These are phyloP conservation scores for Arbacia lixula DNA, from an alignment of 53 echinoderm and acorn worm genomes.

Conservation along the genomic window DNA sequence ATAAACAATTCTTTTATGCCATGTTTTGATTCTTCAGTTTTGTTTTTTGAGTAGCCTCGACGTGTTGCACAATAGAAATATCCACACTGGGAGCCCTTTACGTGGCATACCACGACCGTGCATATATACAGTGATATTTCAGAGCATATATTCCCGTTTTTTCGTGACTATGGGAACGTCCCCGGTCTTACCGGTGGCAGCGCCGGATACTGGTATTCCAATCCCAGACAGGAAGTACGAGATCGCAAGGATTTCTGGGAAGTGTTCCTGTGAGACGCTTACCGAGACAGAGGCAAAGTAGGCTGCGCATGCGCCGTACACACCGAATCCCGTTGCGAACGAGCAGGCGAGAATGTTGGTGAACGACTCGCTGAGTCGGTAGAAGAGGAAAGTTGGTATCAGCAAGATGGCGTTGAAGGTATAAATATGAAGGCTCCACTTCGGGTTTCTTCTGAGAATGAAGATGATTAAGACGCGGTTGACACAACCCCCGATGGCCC, in stretches of 20 bases:
- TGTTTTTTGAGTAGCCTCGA: too few relatives aligned
- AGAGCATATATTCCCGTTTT: too few relatives aligned
- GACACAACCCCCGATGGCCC: constrained; percentile 21
- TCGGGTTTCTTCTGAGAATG: neutral
- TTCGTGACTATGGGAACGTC: too few relatives aligned
- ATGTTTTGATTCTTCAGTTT: too few relatives aligned
- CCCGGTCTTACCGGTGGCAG: constrained; percentile 21
- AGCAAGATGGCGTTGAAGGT: neutral
- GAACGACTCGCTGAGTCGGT: neutral
- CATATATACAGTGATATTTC: too few relatives aligned
- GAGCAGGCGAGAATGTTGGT: neutral
- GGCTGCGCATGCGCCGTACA: constrained; percentile 5
- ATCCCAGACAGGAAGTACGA: constrained; percentile 37
- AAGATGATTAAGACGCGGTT: neutral
- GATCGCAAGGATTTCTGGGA: constrained; percentile 24
- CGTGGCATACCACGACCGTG: too few relatives aligned
- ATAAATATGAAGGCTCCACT: constrained; percentile 16
- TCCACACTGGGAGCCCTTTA: too few relatives aligned
- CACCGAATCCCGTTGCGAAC: constrained; percentile 16
- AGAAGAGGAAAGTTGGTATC: neutral
- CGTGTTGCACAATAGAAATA: too few relatives aligned
- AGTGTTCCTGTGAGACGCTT: constrained; percentile 2
- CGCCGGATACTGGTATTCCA: constrained; percentile 1
- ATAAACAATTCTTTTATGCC: too few relatives aligned
- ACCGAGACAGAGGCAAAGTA: neutral